Percentiles rank a stretch among this genome's conserved stretches.
phyloP scores from a whole-genome alignment of 1,140 invertebrate genomes.

The Achatina immaculata region DNA sequence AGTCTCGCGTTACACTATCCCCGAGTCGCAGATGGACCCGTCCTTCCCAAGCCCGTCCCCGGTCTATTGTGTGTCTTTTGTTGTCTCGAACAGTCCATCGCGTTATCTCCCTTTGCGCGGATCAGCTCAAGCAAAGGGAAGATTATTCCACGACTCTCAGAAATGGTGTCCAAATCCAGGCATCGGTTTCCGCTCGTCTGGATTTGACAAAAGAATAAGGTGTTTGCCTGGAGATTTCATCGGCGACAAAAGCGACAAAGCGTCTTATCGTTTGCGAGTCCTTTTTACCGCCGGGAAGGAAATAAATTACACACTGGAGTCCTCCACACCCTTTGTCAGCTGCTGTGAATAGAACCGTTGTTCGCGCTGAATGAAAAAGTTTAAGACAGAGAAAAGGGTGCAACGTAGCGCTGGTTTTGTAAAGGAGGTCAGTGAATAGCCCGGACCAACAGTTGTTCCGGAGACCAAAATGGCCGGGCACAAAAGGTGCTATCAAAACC shows the following conservation, averaged over 20 bases:
- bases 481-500: neutral
- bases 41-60: neutral
- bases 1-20: neutral
- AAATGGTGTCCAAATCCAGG: neutral
- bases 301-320: neutral
- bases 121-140: neutral
- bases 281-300: neutral
- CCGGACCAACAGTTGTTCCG: neutral
- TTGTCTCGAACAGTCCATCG: neutral
- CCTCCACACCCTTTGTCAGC: neutral
- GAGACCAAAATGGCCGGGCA: neutral
- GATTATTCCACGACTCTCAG: neutral
- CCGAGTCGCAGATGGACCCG: neutral
- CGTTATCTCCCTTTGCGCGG: neutral
- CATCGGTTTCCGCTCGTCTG: neutral
- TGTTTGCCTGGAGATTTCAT: neutral
- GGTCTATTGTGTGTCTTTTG: neutral
- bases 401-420: neutral
- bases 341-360: neutral
- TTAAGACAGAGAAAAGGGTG: neutral
- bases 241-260: conserved; percentile 8
- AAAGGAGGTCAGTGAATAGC: neutral
- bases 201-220: conserved; percentile 9
- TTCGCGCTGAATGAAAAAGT: neutral
- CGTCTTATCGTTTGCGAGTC: neutral